Evolutionary conservation across 2,113 vertebrate genomes (phyloP).

Genomic region (Lipotes vexillifer): DNA sequence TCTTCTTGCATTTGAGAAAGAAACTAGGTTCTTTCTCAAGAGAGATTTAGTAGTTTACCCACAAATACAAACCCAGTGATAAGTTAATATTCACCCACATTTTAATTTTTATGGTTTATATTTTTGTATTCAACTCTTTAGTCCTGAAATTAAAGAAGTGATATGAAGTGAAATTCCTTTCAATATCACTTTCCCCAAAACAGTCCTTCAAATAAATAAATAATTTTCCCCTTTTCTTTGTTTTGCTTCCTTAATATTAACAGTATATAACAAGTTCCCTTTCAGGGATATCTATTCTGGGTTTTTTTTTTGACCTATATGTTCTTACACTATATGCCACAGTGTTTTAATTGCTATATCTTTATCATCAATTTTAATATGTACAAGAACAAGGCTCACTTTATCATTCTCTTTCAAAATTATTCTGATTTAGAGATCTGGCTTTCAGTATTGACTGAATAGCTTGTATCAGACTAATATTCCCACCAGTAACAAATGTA

Average conservation of each 20-base stretch:
- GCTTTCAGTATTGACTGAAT: neutral
- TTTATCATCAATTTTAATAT: conserved; percentile 26
- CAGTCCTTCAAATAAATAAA: conserved; percentile 19
- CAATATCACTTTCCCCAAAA: conserved; percentile 10
- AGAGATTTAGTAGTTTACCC: neutral
- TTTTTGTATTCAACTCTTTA: conserved; percentile 45
- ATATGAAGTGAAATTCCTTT: neutral
- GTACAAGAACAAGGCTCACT: neutral
- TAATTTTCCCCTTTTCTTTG: neutral
- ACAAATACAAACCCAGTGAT: neutral
- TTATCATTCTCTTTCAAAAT: neutral
- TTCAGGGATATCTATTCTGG: neutral
- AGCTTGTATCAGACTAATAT: neutral
- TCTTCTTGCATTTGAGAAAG: neutral
- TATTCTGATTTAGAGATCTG: neutral
- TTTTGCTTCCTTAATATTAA: conserved; percentile 34
- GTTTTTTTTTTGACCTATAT: neutral
- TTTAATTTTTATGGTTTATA: conserved; percentile 22
- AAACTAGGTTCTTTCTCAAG: neutral
- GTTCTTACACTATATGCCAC: neutral
- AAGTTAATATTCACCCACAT: neutral
- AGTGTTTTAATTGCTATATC: neutral
- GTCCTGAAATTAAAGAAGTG: conserved; percentile 33
- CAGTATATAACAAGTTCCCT: neutral
- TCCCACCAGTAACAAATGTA: conserved; percentile 1